phyloP scores from a whole-genome alignment of 2,797 vertebrate genomes.

The Cephalopachus bancanus region DNA sequence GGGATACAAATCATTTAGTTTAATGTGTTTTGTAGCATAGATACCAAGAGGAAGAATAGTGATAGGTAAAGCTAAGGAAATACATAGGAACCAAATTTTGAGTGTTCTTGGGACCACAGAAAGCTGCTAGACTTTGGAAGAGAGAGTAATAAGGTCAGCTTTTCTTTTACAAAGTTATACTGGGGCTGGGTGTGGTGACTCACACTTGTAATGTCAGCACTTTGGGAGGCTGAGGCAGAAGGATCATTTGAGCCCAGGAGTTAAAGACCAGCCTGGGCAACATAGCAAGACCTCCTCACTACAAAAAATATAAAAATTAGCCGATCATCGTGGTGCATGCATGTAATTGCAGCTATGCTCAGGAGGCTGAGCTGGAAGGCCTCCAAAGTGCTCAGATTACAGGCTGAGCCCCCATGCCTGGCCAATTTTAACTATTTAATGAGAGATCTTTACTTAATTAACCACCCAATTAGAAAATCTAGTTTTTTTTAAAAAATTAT shows the following conservation, averaged over 20 bases:
- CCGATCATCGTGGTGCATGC: no score
- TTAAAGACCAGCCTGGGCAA: no score
- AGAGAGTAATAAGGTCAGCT: neutral
- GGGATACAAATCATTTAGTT: neutral
- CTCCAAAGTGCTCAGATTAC: no score
- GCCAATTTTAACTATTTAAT: neutral
- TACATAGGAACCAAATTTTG: neutral
- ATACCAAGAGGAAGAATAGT: neutral
- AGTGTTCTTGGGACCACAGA: neutral
- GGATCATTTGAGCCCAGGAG: no score
- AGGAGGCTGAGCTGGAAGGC: no score
- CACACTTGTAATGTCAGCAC: no score
- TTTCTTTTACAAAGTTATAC: constrained; percentile 42
- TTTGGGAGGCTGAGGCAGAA: no score
- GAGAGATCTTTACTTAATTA: neutral
- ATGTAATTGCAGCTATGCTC: no score
- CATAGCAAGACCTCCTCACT: no score
- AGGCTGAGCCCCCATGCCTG: no score
- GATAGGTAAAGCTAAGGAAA: neutral
- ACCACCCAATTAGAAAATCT: neutral
- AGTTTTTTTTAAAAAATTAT: neutral
- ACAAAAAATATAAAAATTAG: no score
- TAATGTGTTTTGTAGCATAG: neutral
- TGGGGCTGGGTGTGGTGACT: neutral
- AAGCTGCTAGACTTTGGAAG: constrained; percentile 4